Conservation (phyloP, 2,797 vertebrate species). For the Enteromius fasciolatus region DNA sequence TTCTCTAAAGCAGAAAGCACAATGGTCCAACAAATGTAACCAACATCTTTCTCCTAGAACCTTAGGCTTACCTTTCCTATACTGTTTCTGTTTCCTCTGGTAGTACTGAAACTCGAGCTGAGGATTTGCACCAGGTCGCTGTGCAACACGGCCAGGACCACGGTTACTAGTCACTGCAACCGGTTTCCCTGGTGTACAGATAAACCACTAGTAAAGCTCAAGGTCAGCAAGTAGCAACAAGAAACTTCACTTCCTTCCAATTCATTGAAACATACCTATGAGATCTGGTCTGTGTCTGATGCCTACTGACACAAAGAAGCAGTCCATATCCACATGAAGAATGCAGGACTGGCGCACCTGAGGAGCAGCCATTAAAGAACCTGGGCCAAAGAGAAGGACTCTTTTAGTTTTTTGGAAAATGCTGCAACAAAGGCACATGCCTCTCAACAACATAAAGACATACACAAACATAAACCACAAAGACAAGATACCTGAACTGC, state of each 20-base stretch:
- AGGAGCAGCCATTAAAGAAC: slow-evolving; percentile 53
- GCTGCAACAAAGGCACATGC: background rate
- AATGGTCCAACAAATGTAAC: background rate
- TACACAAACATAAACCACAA: background rate
- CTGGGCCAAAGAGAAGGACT: slow-evolving; percentile 23
- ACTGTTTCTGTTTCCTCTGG: slow-evolving; percentile 81
- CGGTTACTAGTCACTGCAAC: slow-evolving; percentile 97
- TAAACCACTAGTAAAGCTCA: background rate
- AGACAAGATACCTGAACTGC: slow-evolving; percentile 53
- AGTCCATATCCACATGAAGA: slow-evolving; percentile 99
- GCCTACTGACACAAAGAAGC: slow-evolving; percentile 98
- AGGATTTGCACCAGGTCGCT: slow-evolving; percentile 87
- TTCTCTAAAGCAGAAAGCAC: slow-evolving; percentile 61
- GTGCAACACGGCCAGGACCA: slow-evolving; percentile 82
- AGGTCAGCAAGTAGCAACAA: background rate
- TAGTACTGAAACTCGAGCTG: slow-evolving; percentile 92
- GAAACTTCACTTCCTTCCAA: background rate
- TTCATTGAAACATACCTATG: slow-evolving; percentile 76
- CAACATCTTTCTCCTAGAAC: background rate
- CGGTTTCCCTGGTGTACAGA: slow-evolving; percentile 83
- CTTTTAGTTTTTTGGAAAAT: background rate
- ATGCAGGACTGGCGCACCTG: slow-evolving; percentile 84
- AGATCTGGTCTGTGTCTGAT: slow-evolving; percentile 92
- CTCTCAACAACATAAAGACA: background rate
- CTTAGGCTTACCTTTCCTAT: slow-evolving; percentile 78